A percentile compares a stretch with the other conserved stretches of the same genome.
phyloP scores from a whole-genome alignment of 2,797 vertebrate genomes.

The Hapalemur alaotrensis region DNA sequence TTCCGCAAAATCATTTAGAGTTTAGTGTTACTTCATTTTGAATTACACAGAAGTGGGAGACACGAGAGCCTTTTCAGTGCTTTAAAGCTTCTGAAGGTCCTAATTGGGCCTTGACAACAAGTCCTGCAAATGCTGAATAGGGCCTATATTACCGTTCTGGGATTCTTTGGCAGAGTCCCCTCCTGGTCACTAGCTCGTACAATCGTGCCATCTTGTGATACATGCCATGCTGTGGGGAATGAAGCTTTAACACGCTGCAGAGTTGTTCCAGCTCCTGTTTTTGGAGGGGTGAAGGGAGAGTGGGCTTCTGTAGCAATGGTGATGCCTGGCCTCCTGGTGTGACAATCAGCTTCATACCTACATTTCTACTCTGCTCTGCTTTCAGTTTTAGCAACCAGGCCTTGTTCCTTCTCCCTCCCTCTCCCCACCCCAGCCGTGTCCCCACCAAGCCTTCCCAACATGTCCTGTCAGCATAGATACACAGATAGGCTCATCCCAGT shows the following conservation, averaged over 20 bases:
- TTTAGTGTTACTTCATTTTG: slow-evolving; percentile 22
- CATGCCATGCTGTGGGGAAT: background rate
- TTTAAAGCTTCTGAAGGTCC: background rate
- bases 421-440: background rate
- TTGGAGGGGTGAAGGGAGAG: background rate
- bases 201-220: slow-evolving; percentile 44
- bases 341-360: background rate
- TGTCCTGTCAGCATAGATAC: background rate
- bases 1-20: background rate
- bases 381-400: background rate
- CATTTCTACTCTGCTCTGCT: slow-evolving; percentile 8
- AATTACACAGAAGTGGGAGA: background rate
- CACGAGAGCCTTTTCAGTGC: background rate
- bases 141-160: background rate
- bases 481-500: background rate
- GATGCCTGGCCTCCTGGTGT: background rate
- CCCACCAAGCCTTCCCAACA: background rate
- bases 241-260: background rate
- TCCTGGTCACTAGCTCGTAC: background rate
- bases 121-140: background rate
- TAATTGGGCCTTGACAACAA: background rate
- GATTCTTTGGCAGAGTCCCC: background rate
- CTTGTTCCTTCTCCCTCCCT: background rate
- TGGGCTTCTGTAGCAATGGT: background rate
- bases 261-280: background rate